Base-by-base conservation (phyloP, 2,113 vertebrate species). In the Cololabis saira region DNA sequence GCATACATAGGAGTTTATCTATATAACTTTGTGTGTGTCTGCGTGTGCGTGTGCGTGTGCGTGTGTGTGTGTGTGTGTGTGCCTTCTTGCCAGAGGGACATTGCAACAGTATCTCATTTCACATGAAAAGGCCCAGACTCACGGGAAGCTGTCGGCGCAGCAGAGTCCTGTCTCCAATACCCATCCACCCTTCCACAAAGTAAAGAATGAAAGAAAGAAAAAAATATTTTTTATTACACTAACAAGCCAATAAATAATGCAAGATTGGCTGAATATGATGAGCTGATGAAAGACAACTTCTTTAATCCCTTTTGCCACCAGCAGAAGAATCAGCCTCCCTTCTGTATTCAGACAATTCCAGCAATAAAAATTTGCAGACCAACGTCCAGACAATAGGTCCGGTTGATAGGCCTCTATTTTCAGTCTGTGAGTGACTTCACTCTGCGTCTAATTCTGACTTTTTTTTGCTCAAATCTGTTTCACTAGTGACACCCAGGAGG, bases 201-300 rank as follows among this genome's bases (percentile, higher is more conserved):
- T 88, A 89, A 74, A 70, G 44, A 74, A 87, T 57, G 52, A 63
- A 37, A 78, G 53, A 61, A 89, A 87, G 91, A 89, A 92, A 90
- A 83, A 88, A 88, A 93, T 27, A 91, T 93, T 90, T 93, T 91
- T 92, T 89, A 93, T 93, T 92, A 92, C 88, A 92, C 91, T 91
- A 93, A 93, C 88, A 86, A 88, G 85, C 61, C 72, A 77, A 91
- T 93, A 87, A 90, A 93, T 93, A 87, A 93, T 93, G 88, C 90
- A 93, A 78, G 51, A 58, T 19, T 17, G 67, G 68, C 60, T 69
- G 82, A 81, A 64, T 78, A 87, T 88, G 91, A 88, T 83, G 83
- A 85, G 57, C 66, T 47, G 82, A 87, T 91, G 88, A 91, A 90
- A 87, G 91, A 89, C 87, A 72, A 77, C 74, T 78, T 80, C 78